Evolutionary conservation across 2,113 vertebrate genomes (phyloP).

Genomic region (Nyctereutes procyonoides): DNA sequence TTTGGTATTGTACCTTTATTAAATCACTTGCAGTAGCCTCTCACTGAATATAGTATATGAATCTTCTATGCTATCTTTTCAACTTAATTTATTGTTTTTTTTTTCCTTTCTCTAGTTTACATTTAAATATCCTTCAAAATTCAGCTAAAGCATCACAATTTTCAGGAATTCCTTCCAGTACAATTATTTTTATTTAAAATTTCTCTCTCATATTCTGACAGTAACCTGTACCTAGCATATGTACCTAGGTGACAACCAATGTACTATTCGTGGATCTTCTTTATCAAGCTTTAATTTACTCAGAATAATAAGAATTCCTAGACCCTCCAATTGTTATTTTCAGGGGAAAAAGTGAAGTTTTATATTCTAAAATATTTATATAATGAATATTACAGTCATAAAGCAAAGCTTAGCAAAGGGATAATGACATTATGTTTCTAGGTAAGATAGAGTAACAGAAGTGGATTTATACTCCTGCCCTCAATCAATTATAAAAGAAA

Average conservation of each 20-base stretch:
- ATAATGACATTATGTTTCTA: not conserved
- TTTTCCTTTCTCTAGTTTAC: not conserved
- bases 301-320: not conserved
- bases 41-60: not conserved
- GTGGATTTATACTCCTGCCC: not conserved
- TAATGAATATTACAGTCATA: not conserved
- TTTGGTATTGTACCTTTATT: not conserved
- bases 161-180: not conserved
- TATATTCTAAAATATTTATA: not conserved
- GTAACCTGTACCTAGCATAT: not conserved
- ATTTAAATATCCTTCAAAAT: conserved; percentile 16
- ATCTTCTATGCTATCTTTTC: not conserved
- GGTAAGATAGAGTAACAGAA: not conserved
- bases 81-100: not conserved
- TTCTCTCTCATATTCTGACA: not conserved
- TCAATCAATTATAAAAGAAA: not conserved
- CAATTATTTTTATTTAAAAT: not conserved
- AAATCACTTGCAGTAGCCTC: not conserved
- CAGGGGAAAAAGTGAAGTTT: not conserved
- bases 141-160: not conserved
- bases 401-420: not conserved
- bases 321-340: not conserved
- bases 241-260: not conserved
- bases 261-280: not conserved
- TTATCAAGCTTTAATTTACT: not conserved